Conservation (phyloP, 1,140 invertebrate species). For the Zaprionus inermis region DNA sequence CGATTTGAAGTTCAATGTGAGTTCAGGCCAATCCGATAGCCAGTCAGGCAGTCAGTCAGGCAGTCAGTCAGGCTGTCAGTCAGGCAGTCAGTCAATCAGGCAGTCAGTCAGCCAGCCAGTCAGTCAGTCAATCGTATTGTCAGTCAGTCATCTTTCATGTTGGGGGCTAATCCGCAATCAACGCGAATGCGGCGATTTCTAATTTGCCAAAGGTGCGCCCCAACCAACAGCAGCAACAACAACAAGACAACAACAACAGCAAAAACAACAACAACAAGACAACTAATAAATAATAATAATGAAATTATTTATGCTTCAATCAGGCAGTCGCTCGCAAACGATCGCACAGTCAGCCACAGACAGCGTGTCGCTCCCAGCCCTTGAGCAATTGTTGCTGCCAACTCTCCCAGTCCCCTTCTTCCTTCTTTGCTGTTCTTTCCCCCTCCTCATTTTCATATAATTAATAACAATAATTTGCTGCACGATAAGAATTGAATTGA, state of each 20-base stretch:
- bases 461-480: constrained; percentile 83
- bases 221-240: constrained; percentile 42
- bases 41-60: constrained; percentile 17
- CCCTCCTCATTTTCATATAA: constrained; percentile 66
- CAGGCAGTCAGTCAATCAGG: constrained; percentile 14
- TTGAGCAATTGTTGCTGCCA: constrained; percentile 72
- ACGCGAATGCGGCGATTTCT: constrained; percentile 67
- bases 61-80: constrained; percentile 3
- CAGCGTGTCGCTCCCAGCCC: constrained; percentile 81
- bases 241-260: constrained; percentile 33
- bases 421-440: not conserved
- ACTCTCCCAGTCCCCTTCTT: not conserved
- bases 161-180: constrained; percentile 78
- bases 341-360: constrained; percentile 66
- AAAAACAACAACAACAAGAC: constrained; percentile 14
- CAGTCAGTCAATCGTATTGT: constrained; percentile 23
- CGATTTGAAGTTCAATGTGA: constrained; percentile 38
- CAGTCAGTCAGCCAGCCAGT: constrained; percentile 10
- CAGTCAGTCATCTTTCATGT: constrained; percentile 64
- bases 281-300: constrained; percentile 66
- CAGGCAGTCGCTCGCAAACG: constrained; percentile 29
- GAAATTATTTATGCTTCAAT: constrained; percentile 72
- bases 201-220: constrained; percentile 78
- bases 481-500: constrained; percentile 83
- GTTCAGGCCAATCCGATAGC: constrained; percentile 23